Evolutionary conservation across 2,113 vertebrate genomes (phyloP).

Genomic region (Bujurquina vittata): DNA sequence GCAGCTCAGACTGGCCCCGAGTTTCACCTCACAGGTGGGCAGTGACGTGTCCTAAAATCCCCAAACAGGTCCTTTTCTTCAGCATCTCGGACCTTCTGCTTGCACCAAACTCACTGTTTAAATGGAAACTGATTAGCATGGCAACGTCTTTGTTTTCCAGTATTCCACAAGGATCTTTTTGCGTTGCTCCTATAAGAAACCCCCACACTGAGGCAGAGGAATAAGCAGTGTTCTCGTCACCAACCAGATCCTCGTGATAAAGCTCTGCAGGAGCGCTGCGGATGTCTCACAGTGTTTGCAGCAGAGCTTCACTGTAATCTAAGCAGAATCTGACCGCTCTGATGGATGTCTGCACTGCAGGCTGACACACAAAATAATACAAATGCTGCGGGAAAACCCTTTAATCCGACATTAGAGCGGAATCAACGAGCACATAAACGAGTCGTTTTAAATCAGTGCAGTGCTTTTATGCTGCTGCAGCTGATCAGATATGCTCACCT

Average conservation of each 20-base stretch:
- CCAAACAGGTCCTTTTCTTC: not conserved
- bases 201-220: not conserved
- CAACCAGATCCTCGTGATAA: not conserved
- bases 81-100: not conserved
- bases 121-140: not conserved
- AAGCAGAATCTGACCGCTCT: not conserved
- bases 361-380: not conserved
- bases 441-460: constrained; percentile 1
- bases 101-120: not conserved
- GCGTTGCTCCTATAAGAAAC: not conserved
- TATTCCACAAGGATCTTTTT: not conserved
- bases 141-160: not conserved
- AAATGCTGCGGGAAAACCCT: not conserved
- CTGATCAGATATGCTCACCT: constrained; percentile 1
- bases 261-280: not conserved
- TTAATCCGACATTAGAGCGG: not conserved
- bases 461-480: not conserved
- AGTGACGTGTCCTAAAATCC: not conserved
- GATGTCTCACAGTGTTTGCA: not conserved
- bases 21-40: not conserved
- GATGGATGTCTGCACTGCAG: not conserved
- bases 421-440: not conserved
- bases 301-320: not conserved
- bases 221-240: not conserved
- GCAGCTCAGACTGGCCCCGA: not conserved